These are phyloP conservation scores for Drosophila arizonae DNA, from an alignment of 1,140 invertebrate species.

Conservation along the genomic window DNA sequence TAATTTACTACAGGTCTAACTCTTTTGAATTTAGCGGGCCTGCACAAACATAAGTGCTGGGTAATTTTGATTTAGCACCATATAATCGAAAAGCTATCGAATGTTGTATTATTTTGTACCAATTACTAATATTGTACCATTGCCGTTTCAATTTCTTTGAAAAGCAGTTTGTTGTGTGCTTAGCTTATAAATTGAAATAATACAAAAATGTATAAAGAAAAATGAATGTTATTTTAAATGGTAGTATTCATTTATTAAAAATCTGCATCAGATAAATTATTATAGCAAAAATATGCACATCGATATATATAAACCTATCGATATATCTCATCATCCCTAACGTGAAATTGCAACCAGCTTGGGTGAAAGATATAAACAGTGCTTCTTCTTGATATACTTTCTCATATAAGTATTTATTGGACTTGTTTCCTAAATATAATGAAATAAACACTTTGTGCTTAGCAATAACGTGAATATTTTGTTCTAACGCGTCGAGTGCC, in stretches of 20 bases:
- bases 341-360: constrained; percentile 7
- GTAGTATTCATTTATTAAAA: too few relatives aligned
- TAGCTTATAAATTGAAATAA: background rate
- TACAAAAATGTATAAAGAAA: too few relatives aligned
- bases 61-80: background rate
- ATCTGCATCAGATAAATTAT: too few relatives aligned
- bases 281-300: background rate
- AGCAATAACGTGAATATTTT: constrained; percentile 5
- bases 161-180: background rate
- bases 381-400: constrained; percentile 4
- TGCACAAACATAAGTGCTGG: background rate
- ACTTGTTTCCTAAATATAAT: background rate
- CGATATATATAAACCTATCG: background rate
- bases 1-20: constrained; percentile 47
- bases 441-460: constrained; percentile 1
- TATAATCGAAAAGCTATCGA: background rate
- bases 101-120: background rate
- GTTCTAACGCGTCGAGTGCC: constrained; percentile 6
- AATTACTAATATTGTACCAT: background rate
- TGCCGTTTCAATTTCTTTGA: background rate
- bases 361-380: constrained; percentile 21
- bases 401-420: constrained; percentile 8
- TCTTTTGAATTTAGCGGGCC: constrained; percentile 25
- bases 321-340: constrained; percentile 2
- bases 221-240: too few relatives aligned